Evolutionary conservation across 2,888 invertebrate genomes (phyloP).

Genomic region (Omphaloscelis lunosa): DNA sequence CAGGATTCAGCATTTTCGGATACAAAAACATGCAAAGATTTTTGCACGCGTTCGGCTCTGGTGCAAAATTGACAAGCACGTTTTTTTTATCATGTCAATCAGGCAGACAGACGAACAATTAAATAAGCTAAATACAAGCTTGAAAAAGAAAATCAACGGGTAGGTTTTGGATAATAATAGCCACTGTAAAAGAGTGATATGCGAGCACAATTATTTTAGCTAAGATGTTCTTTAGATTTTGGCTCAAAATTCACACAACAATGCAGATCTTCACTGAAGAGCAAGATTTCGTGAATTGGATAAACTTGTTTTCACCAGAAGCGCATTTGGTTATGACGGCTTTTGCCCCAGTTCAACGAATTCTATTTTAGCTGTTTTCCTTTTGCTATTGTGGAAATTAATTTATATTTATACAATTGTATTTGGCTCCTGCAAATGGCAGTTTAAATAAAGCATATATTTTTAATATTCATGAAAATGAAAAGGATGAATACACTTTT

Average conservation of each 20-base stretch:
- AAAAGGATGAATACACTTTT: background rate
- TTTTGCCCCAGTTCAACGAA: conserved; percentile 48
- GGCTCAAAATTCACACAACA: conserved; percentile 26
- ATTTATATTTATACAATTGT: conserved; percentile 45
- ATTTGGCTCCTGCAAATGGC: conserved; percentile 35
- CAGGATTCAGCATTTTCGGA: background rate
- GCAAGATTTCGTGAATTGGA: conserved; percentile 46
- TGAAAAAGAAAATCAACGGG: background rate
- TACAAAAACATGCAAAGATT: background rate
- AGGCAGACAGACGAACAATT: background rate
- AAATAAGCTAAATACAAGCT: background rate
- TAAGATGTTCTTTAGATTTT: conserved; percentile 13
- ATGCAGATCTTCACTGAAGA: conserved; percentile 32
- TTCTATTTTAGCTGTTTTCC: conserved; percentile 52
- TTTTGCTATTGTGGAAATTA: conserved; percentile 48
- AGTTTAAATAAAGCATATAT: conserved; percentile 1
- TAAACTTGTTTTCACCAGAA: conserved; percentile 49
- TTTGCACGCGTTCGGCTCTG: background rate
- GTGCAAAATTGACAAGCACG: background rate
- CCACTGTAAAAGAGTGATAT: too few species aligned
- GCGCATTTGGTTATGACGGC: conserved; percentile 61
- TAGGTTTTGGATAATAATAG: background rate
- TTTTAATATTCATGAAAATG: background rate
- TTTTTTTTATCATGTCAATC: background rate
- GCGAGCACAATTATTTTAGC: background rate